Base-by-base conservation (phyloP, 2,888 invertebrate genomes). In the Seira sanloemensis region DNA sequence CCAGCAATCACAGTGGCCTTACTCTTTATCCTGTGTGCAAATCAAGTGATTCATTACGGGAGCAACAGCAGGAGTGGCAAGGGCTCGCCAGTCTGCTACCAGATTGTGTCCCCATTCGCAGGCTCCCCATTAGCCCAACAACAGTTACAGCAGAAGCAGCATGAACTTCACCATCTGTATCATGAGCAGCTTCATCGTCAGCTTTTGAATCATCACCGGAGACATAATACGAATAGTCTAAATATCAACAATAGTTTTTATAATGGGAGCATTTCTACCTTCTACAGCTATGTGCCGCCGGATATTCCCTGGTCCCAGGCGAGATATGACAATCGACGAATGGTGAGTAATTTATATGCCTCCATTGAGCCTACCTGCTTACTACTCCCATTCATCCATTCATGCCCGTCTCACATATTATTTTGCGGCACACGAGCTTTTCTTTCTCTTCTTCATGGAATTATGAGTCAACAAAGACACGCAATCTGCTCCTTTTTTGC, bases 251-350 rank as follows among this genome's bases (percentile, higher is more conserved):
- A 67, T n/a, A 76, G 72, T 19, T 69, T 75, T 58, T 79, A 74
- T 66, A 85, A 86, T 54, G 78, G 68, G 26, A 84, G 67, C 58
- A 73, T 68, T 77, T 73, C 74, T 7, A 72, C 78, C 9, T 86
- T 77, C 18, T 77, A 73, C 25, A 85, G 85, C 71, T 78, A 79
- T 50, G 75, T 82, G 24, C 88, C 87, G n/a, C 87, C 88, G 19
- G 74, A 75, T 21, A 86, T 89, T 54, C 86, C 85, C 25, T 89
- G 89, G 89, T 62, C 87, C 37, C 88, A 86, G 67, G 88, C 87
- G 27, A 84, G 89, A 88, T 77, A 84, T 75, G 89, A 89, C 85
- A 88, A 87, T 80, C 84, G 86, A 27, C 77, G 89, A 86, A 87
- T 88, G 89, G 89, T 89, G 79, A 74, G 82, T 37, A 0, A 23